A percentile compares a stretch with the other conserved stretches of the same genome.
These are phyloP conservation scores for Dipus sagitta DNA, from an alignment of 2,797 vertebrate genomes.

Conservation along the genomic window DNA sequence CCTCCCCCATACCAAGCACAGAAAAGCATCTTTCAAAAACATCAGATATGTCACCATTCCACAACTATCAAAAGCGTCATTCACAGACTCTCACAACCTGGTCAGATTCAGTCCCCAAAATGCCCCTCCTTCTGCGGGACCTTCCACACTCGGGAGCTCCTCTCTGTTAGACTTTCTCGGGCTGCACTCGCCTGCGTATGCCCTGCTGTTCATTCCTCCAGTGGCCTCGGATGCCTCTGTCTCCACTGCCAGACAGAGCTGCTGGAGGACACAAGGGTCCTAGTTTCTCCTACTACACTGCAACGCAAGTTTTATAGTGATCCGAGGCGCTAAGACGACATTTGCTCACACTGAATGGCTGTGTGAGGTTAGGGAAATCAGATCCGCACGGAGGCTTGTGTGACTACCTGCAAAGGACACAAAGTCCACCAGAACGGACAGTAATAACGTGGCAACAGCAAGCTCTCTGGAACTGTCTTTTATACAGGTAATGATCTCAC, in stretches of 20 bases:
- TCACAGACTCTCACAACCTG: background rate
- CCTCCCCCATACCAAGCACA: background rate
- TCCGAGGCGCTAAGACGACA: background rate
- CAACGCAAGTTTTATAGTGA: background rate
- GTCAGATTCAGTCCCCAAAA: background rate
- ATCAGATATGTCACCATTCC: background rate
- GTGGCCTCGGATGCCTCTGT: background rate
- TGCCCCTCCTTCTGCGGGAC: background rate
- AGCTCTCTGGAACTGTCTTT: too few species aligned
- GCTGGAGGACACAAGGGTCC: background rate
- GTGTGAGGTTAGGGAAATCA: background rate
- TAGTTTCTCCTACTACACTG: slow-evolving; percentile 8
- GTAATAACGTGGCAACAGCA: too few species aligned
- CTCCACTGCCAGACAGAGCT: background rate
- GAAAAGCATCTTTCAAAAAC: background rate
- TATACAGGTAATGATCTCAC: too few species aligned
- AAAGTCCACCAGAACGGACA: too few species aligned
- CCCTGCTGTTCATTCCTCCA: background rate
- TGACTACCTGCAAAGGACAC: too few species aligned
- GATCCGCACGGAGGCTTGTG: background rate
- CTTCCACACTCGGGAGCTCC: background rate
- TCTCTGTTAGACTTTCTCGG: background rate
- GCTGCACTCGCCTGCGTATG: background rate
- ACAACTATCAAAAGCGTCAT: background rate
- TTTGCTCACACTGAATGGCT: background rate